A percentile compares a stretch with the other conserved stretches of the same genome.
phyloP scores from a whole-genome alignment of 2,888 invertebrate species.

The Brassicogethes aeneus region DNA sequence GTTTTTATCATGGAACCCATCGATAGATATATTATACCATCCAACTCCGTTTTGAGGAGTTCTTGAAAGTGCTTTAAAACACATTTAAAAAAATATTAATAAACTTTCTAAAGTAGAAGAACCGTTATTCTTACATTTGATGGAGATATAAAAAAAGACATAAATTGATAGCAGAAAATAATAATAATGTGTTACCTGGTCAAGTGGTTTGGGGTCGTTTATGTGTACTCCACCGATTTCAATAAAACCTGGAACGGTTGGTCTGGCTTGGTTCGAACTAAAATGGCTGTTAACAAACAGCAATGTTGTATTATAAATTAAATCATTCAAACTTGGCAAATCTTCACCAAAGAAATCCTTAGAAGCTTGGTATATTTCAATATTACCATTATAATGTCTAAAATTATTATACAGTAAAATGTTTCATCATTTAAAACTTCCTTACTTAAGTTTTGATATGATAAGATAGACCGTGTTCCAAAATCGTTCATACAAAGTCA shows the following conservation, averaged over 20 bases:
- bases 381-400: too few relatives aligned
- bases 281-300: constrained; percentile 49
- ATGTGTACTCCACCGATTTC: constrained; percentile 51
- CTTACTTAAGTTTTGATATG: not conserved
- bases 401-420: too few relatives aligned
- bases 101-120: too few relatives aligned
- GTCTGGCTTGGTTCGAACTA: constrained; percentile 48
- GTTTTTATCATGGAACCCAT: constrained; percentile 51
- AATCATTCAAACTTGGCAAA: constrained; percentile 39
- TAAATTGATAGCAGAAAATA: too few relatives aligned
- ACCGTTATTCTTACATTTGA: too few relatives aligned
- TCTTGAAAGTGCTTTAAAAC: constrained; percentile 13
- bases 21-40: constrained; percentile 48
- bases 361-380: too few relatives aligned
- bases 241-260: constrained; percentile 45
- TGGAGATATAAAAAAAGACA: too few relatives aligned
- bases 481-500: constrained; percentile 46
- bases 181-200: too few relatives aligned
- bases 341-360: constrained; percentile 44
- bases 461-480: constrained; percentile 34
- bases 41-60: constrained; percentile 22
- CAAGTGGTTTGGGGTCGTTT: constrained; percentile 39
- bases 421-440: too few relatives aligned
- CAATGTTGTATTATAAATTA: constrained; percentile 46
- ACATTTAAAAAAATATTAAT: too few relatives aligned